Conservation (phyloP, 35 echinoderm and acorn worm species). For the Amphiura filiformis region DNA sequence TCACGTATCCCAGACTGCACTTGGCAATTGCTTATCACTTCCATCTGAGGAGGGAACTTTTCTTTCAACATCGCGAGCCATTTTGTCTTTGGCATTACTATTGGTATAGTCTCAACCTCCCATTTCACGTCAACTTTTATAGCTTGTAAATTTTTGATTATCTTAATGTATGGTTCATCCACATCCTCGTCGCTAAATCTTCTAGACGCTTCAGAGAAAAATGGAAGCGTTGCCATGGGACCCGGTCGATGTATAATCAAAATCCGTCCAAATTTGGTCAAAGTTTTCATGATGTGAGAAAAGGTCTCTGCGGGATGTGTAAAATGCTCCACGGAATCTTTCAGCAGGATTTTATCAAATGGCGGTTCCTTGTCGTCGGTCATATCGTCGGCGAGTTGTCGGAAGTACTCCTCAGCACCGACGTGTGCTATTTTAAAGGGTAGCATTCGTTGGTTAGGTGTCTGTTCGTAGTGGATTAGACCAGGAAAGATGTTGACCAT, state of each 20-base stretch:
- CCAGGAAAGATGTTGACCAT: slow-evolving; percentile 98
- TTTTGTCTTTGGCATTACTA: slow-evolving; percentile 95
- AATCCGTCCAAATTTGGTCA: slow-evolving; percentile 57
- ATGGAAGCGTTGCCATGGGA: slow-evolving; percentile 84
- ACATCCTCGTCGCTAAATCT: slow-evolving; percentile 66
- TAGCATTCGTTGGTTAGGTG: slow-evolving; percentile 66
- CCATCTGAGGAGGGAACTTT: slow-evolving; percentile 97
- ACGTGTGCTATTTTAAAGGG: slow-evolving; percentile 84
- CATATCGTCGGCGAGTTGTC: slow-evolving; percentile 54
- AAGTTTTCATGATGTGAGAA: slow-evolving; percentile 67
- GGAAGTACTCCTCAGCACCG: slow-evolving; percentile 94
- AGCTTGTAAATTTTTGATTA: slow-evolving; percentile 69
- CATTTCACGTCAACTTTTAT: slow-evolving; percentile 86
- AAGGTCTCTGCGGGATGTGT: slow-evolving; percentile 72
- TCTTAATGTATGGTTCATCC: slow-evolving; percentile 86
- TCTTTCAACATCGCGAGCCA: slow-evolving; percentile 90
- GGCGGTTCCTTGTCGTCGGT: slow-evolving; percentile 63
- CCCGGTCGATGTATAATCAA: slow-evolving; percentile 86
- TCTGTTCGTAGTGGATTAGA: slow-evolving; percentile 84
- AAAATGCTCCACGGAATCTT: slow-evolving; percentile 86
- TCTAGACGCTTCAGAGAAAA: slow-evolving; percentile 76
- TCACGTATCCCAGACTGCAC: slow-evolving; percentile 81
- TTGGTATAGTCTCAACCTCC: slow-evolving; percentile 84
- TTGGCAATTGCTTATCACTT: slow-evolving; percentile 67
- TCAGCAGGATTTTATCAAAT: slow-evolving; percentile 95